Percentiles rank a stretch among this genome's conserved stretches.
phyloP scores from a whole-genome alignment of 2,113 vertebrate genomes.

The Trachemys scripta region DNA sequence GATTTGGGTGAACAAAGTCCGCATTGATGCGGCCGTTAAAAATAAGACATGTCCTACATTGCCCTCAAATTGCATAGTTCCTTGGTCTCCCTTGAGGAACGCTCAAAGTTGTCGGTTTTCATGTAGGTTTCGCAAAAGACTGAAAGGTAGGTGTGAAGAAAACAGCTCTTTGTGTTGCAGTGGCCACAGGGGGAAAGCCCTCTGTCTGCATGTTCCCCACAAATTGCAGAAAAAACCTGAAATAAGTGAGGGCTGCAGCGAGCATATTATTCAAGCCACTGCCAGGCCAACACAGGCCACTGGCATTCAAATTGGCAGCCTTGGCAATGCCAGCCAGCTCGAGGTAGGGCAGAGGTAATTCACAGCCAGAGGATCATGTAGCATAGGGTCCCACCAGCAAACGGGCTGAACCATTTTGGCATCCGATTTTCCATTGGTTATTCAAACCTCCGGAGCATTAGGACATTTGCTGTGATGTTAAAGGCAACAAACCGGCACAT shows the following conservation, averaged over 20 bases:
- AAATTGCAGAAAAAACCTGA: background rate
- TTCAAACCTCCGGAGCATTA: background rate
- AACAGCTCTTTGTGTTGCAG: background rate
- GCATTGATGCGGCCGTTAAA: background rate
- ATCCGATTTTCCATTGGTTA: background rate
- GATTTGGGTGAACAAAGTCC: background rate
- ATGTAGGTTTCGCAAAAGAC: background rate
- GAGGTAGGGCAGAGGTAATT: background rate
- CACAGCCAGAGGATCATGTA: rapidly evolving
- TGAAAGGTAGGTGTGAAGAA: background rate
- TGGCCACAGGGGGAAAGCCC: rapidly evolving
- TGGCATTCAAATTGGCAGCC: background rate
- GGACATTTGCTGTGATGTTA: background rate
- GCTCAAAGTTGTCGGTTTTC: too few species aligned
- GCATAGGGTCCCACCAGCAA: background rate
- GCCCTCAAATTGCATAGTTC: background rate
- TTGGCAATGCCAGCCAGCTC: background rate
- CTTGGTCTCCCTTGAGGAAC: background rate
- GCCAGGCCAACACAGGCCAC: background rate
- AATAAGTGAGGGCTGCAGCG: rapidly evolving
- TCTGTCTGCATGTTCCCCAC: rapidly evolving
- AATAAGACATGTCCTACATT: background rate
- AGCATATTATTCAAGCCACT: rapidly evolving
- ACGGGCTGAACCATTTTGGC: background rate
- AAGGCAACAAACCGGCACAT: background rate